phyloP scores from a whole-genome alignment of 2,113 vertebrate species.

The zebrafish (Danio rerio) region DNA sequence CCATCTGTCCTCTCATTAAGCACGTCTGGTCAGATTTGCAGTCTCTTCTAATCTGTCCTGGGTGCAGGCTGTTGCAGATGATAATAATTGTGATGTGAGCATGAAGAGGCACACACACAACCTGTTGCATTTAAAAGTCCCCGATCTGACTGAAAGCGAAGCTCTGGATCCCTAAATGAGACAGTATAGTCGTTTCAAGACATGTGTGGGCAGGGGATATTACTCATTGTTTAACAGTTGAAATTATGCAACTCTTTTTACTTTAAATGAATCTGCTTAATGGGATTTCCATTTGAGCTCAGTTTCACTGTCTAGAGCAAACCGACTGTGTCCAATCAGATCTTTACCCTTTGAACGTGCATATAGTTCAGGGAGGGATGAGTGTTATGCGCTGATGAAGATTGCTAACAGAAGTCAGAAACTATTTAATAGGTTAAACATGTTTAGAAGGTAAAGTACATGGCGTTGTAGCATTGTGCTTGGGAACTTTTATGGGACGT shows the following conservation, averaged over 20 bases:
- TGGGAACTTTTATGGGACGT: too few relatives aligned
- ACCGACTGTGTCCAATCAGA: not conserved
- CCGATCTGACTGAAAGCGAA: slow-evolving; percentile 23
- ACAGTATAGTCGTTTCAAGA: slow-evolving; percentile 26
- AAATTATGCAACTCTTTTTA: slow-evolving; percentile 25
- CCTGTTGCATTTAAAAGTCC: slow-evolving; percentile 40
- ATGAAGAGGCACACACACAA: slow-evolving; percentile 21
- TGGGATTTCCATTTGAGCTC: slow-evolving; percentile 25
- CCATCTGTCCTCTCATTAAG: slow-evolving; percentile 42
- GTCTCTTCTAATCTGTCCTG: slow-evolving; percentile 8
- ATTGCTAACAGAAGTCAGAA: slow-evolving; percentile 13
- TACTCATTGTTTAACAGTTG: slow-evolving; percentile 24
- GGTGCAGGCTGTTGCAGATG: slow-evolving; percentile 20
- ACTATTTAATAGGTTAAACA: not conserved
- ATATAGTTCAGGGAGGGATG: not conserved
- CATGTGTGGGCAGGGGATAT: slow-evolving; percentile 35
- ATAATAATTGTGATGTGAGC: not conserved
- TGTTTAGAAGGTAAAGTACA: not conserved
- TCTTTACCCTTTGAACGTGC: not conserved
- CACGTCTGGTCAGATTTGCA: slow-evolving; percentile 22
- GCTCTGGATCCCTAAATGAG: slow-evolving; percentile 37
- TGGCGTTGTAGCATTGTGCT: too few relatives aligned
- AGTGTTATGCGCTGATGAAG: not conserved
- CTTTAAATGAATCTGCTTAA: slow-evolving; percentile 32
- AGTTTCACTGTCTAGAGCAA: not conserved